Conservation (phyloP, 2,113 vertebrate species). For the Ranitomeya imitator region DNA sequence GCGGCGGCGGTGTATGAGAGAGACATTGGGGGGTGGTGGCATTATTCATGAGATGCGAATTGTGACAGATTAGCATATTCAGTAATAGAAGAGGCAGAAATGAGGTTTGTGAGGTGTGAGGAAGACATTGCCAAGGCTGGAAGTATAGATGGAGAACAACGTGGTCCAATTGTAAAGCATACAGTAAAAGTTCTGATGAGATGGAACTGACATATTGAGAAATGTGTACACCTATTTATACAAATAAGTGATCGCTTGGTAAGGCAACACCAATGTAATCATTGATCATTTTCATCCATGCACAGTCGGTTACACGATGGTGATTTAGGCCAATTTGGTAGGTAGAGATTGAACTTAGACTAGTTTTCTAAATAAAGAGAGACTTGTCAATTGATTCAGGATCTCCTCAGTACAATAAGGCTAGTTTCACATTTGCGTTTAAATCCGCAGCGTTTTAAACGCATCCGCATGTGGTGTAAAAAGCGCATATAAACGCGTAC, state of each 20-base stretch:
- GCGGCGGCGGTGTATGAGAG: slow-evolving; percentile 12
- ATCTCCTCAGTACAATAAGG: neutral
- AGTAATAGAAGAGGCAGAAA: slow-evolving; percentile 30
- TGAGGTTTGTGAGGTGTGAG: slow-evolving; percentile 17
- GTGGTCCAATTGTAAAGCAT: neutral
- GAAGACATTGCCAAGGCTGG: neutral
- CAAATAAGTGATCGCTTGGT: neutral
- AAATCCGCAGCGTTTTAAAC: no score
- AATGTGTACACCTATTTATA: neutral
- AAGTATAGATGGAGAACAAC: neutral
- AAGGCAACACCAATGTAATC: neutral
- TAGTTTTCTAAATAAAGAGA: no score
- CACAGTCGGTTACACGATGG: neutral
- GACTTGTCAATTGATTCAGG: neutral
- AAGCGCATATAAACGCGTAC: no score
- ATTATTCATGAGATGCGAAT: slow-evolving; percentile 46
- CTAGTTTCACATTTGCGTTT: no score
- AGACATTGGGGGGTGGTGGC: slow-evolving; percentile 28
- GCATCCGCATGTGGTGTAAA: no score
- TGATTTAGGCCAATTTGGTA: neutral
- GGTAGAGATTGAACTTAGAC: neutral
- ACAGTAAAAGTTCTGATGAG: neutral
- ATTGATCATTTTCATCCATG: neutral
- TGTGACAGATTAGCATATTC: slow-evolving; percentile 53
- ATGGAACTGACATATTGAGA: neutral